phyloP scores from a whole-genome alignment of 2,797 vertebrate genomes.

The Gallinago stenura region DNA sequence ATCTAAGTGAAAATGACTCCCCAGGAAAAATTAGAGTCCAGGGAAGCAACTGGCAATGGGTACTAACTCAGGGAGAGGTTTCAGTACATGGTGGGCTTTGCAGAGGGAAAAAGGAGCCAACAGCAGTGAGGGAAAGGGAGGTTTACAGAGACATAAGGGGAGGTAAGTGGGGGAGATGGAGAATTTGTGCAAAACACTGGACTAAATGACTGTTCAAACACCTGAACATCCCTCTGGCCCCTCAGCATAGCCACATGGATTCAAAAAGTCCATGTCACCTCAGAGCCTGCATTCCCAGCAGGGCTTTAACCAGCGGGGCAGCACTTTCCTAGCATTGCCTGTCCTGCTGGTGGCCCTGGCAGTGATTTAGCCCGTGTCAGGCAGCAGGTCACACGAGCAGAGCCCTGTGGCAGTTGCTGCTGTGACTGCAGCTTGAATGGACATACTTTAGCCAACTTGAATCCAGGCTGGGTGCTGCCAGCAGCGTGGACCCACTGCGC shows the following conservation, averaged over 20 bases:
- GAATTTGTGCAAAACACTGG: not conserved
- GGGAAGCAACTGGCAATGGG: not conserved
- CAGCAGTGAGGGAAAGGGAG: not conserved
- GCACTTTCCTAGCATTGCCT: not conserved
- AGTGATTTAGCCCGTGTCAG: not conserved
- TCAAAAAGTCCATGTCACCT: not conserved
- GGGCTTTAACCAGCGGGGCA: not conserved
- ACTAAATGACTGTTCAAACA: not conserved
- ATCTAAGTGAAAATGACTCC: not conserved
- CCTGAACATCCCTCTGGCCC: not conserved
- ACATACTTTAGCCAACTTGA: not conserved
- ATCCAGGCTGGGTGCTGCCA: not conserved
- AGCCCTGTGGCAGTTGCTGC: slow-evolving; percentile 26
- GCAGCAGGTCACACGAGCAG: not conserved
- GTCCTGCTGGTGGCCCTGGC: not conserved
- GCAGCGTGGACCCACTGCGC: fast-evolving
- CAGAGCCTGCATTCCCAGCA: not conserved
- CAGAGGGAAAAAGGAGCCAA: not conserved
- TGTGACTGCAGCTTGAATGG: not conserved
- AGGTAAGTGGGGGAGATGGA: not conserved
- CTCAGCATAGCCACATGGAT: not conserved
- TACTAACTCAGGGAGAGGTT: not conserved
- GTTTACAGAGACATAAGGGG: not conserved
- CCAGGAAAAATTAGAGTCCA: not conserved
- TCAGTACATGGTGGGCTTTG: not conserved